Conservation (phyloP, 53 echinoderm and acorn worm genomes). For the Echinarachnius parma region DNA sequence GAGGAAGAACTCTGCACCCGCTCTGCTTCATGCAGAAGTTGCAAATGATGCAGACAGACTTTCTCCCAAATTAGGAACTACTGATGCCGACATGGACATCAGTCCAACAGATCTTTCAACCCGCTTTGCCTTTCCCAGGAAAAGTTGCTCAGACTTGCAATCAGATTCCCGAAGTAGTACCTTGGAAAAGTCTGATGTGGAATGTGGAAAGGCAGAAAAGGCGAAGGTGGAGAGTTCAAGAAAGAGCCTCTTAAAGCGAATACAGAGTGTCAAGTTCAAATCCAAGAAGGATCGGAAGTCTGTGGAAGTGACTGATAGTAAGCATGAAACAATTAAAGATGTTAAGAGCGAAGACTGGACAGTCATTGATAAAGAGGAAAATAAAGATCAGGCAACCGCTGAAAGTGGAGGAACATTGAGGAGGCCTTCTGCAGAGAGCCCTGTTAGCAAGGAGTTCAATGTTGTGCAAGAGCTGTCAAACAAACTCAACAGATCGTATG, state of each 20-base stretch:
- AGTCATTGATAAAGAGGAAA: neutral
- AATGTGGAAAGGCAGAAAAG: slow-evolving; percentile 2
- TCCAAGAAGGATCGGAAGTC: neutral
- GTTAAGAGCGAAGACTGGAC: neutral
- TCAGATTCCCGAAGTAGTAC: too few relatives aligned
- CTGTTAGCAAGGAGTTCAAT: slow-evolving; percentile 33
- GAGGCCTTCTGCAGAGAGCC: too few relatives aligned
- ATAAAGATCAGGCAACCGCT: slow-evolving; percentile 1
- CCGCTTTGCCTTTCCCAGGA: too few relatives aligned
- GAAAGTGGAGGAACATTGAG: too few relatives aligned
- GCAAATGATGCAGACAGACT: too few relatives aligned
- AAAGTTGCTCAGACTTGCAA: too few relatives aligned
- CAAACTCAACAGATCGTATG: neutral
- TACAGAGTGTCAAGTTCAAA: slow-evolving; percentile 14
- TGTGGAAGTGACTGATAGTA: neutral
- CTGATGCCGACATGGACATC: too few relatives aligned
- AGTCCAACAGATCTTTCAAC: too few relatives aligned
- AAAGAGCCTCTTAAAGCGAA: slow-evolving; percentile 1
- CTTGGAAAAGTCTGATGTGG: too few relatives aligned
- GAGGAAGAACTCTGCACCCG: slow-evolving; percentile 16
- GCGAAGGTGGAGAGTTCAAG: slow-evolving; percentile 5
- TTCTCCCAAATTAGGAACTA: too few relatives aligned
- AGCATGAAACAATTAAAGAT: slow-evolving; percentile 6
- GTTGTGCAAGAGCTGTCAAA: slow-evolving; percentile 24
- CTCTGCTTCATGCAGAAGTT: neutral